Evolutionary conservation across 2,797 vertebrate genomes (phyloP), one percentile per base, ranked within the genome.

Genomic region (Gymnothorax reevesii): DNA sequence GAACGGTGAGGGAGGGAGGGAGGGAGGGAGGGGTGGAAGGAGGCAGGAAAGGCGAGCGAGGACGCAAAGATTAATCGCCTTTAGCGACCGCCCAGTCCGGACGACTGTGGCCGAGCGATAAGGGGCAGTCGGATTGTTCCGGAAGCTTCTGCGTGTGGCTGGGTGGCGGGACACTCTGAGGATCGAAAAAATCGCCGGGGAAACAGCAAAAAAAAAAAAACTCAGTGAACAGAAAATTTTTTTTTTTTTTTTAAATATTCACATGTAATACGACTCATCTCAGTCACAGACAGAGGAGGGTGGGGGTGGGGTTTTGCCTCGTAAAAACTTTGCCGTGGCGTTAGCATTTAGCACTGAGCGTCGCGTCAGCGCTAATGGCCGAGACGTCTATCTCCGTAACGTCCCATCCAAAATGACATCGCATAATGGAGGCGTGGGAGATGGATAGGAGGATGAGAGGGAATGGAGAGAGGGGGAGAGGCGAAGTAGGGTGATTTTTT

Each of bases 371-470:
- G 27, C 27, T 27, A 33, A 71, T 33, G 66, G 66, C 66, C 25
- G 12, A 27, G 33, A 73, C 33, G 69, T 73, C 27, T 5, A 10
- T 73, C 22, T 6, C 33, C 27, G 25, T 25, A 27, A 27, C 27
- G 22, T 69, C 9, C 22, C 66, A 10, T 69, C 25, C 33, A 27
- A 52, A 77, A 27, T 77, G 13, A 77, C 42, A 20, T 10, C n/a
- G 9, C 17, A 4, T 20, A 7, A 79, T 7, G 75, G 75, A 79
- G 42, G 15, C 17, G 49, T 20, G 52, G 49, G 27, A 79, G 42
- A 79, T 54, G 75, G 49, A 17, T 49, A 79, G 75, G 49, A 25
- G 15, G n/a, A 49, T 49, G 91, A 89, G 27, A 66, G 55, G 22
- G 13, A 3, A 15, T 15, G 82, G 33, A 25, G 82, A 59, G 55